Base-by-base conservation (phyloP, 37 sponge, comb jelly and placozoan genomes). In the Spongia lamella region DNA sequence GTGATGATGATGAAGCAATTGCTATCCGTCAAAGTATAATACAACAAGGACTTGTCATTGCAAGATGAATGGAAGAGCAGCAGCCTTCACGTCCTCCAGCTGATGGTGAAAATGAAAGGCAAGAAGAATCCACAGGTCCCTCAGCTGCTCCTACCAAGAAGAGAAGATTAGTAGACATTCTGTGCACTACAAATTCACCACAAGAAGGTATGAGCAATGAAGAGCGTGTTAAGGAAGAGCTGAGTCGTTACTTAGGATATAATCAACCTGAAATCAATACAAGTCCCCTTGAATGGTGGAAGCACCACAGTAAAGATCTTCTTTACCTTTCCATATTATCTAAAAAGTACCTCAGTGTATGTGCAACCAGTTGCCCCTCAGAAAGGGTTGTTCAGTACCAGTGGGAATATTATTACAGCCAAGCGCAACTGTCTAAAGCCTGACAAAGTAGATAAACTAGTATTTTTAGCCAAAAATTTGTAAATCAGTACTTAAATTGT, bases 311-410 rank as follows among this genome's bases (percentile, higher is more conserved):
- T 68, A 7, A 20, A 15, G 37, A 61, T 15, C 68, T 53, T 27
- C 79, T 68, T 7, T 17, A 53, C 26, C 68, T 78, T 17, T 25
- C 58, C 34, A 22, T 11, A 19, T 29, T 79, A 26, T 68, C 79
- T 19, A 35, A 26, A 24, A 78, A 78, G 34, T 66, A 68, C 32
- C 56, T 78, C 25, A 68, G 79, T 36, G 11, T 78, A 17, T 69
- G 70, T 79, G 80, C 59, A 3, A 79, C 80, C 2, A 72, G 72
- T 80, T 63, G 70, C 29, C 81, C 81, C 49, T 70, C 81, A 16
- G 81, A 80, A 55, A 27, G 72, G 29, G 72, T 80, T 24, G n/a
- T 80, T 80, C 63, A 61, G 72, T 38, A 26, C 27, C 30, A 53
- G 68, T 60, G 81, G 72, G 21, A 56, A 67, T n/a, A 80, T 80